Percentiles rank a stretch among this genome's conserved stretches.
These are phyloP conservation scores for Anomalospiza imberbis DNA, from an alignment of 2,797 vertebrate species.

Conservation along the genomic window DNA sequence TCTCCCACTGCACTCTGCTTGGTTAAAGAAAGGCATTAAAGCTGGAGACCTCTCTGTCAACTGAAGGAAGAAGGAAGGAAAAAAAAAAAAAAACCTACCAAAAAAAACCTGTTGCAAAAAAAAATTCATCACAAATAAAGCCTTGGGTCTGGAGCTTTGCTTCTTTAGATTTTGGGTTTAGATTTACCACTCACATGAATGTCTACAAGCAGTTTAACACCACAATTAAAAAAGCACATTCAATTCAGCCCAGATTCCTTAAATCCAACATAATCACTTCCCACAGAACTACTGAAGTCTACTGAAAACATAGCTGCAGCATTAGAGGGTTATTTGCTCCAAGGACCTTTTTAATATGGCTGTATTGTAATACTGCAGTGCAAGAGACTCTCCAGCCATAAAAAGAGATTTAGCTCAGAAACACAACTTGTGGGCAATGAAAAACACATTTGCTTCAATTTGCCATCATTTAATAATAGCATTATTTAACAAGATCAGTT, in stretches of 20 bases:
- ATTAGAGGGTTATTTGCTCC: slow-evolving; percentile 63
- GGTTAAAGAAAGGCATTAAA: neutral
- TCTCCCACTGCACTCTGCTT: neutral
- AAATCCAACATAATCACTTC: slow-evolving; percentile 30
- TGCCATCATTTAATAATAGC: slow-evolving; percentile 48
- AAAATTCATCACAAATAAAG: neutral
- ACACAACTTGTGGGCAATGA: slow-evolving; percentile 65
- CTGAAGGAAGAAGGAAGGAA: neutral
- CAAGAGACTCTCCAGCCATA: slow-evolving; percentile 57
- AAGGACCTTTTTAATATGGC: slow-evolving; percentile 81
- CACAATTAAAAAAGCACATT: neutral
- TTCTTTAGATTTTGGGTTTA: neutral
- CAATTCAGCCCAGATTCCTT: neutral
- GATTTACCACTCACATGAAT: neutral
- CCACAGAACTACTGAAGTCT: slow-evolving; percentile 20
- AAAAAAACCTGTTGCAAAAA: slow-evolving; percentile 70
- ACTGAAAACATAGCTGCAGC: slow-evolving; percentile 50
- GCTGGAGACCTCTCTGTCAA: neutral
- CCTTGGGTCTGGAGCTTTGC: neutral
- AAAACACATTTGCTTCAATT: slow-evolving; percentile 37
- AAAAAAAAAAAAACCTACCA: neutral
- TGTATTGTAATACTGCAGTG: slow-evolving; percentile 78
- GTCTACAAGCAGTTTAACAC: slow-evolving; percentile 8
- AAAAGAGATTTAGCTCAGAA: slow-evolving; percentile 53
- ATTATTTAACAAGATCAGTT: slow-evolving; percentile 50